phyloP scores from a whole-genome alignment of 64 coral and sea anemone species.

The Cladopsammia gracilis region DNA sequence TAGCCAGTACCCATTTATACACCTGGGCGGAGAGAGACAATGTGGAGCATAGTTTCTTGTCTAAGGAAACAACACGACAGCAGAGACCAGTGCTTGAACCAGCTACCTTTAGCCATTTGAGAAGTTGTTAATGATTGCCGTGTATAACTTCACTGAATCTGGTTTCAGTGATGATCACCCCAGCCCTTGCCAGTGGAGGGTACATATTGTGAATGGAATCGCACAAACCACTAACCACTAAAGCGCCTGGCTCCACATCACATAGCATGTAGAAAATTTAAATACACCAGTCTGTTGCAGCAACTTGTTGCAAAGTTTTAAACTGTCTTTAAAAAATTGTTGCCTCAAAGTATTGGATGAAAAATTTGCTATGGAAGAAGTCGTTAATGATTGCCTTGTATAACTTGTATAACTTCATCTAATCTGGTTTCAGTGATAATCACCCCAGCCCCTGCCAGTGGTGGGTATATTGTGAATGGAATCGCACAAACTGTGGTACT shows the following conservation, averaged over 20 bases:
- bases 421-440: slow-evolving; percentile 76
- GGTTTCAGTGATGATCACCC: slow-evolving; percentile 85
- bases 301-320: too few relatives aligned
- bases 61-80: too few relatives aligned
- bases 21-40: too few relatives aligned
- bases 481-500: slow-evolving; percentile 89
- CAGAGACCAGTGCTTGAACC: too few relatives aligned
- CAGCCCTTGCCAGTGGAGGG: slow-evolving; percentile 61
- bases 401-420: neutral
- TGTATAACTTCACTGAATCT: neutral
- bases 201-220: slow-evolving; percentile 82
- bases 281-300: too few relatives aligned
- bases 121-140: neutral
- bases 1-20: too few relatives aligned
- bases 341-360: too few relatives aligned
- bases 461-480: slow-evolving; percentile 84
- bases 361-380: neutral
- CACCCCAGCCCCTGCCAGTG: slow-evolving; percentile 71
- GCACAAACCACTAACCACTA: too few relatives aligned
- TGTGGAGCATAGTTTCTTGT: too few relatives aligned
- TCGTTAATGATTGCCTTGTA: neutral
- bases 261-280: too few relatives aligned
- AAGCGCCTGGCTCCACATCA: too few relatives aligned
- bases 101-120: neutral
- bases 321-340: too few relatives aligned